Base-by-base conservation (phyloP, 1,140 invertebrate species). In the Tetramorium parvispinum region DNA sequence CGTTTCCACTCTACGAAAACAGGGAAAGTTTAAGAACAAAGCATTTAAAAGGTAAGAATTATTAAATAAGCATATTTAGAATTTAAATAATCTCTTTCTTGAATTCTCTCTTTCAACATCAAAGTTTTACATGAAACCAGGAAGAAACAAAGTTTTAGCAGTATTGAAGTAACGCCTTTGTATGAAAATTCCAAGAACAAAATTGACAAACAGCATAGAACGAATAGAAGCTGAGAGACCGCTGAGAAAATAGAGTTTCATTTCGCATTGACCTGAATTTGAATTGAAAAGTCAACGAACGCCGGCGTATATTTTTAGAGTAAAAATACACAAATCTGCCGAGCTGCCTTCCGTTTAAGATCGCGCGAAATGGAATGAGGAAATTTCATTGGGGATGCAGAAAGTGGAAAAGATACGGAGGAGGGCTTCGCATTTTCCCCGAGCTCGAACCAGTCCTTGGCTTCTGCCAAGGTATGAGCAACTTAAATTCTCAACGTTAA, bases 181-280 rank as follows among this genome's bases (percentile, higher is more conserved):
- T 55, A 43, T 71, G 21, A 43, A 81, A 70, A 81, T 71, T 81
- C 46, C 21, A 3, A 40, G 32, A 32, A 3, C 51, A 70, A 71
- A 81, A 81, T 71, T 55, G 65, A 81, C 63, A 71, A 81, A 81
- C 65, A 37, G 21, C 49, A 37, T 32, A 32, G 32, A 32, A 32
- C 13, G 21, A 70, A 18, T 21, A 37, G n/a, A 6, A 37, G 46
- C 65, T 21, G 8, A 43, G 40, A 63, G 55, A 46, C 55, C 27
- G 55, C 5, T 43, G 27, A 32, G 24, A 81, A 70, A 81, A 81
- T 68, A 27, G 76, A 79, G 51, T 81, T 70, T 70, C 49, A 81
- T 40, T 81, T 81, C 24, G 49, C 65, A 81, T 81, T 71, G 78
- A 71, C 78, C 78, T 81, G 40, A 70, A 81, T 81, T 81, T 71